A percentile compares a stretch with the other conserved stretches of the same genome.
Evolutionary conservation across 2,888 invertebrate genomes (phyloP).

Genomic region (Hyalella azteca): DNA sequence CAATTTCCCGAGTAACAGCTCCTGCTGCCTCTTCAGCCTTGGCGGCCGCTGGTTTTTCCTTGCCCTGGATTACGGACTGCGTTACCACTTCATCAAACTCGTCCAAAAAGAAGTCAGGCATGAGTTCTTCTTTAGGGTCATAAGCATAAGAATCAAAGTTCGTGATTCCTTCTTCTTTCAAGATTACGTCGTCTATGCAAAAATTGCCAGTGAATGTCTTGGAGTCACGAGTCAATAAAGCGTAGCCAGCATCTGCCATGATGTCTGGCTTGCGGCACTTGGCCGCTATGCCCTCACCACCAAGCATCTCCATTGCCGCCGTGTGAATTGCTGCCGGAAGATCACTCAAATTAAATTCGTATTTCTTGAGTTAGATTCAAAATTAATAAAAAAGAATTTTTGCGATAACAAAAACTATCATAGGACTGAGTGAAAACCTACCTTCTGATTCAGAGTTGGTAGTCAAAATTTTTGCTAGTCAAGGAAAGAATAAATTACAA

Average conservation of each 20-base stretch:
- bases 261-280: conserved; percentile 82
- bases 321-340: conserved; percentile 86
- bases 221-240: conserved; percentile 70
- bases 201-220: conserved; percentile 72
- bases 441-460: background rate
- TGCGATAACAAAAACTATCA: too few species aligned
- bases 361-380: too few species aligned
- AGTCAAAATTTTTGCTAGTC: too few species aligned
- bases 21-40: conserved; percentile 10
- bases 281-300: conserved; percentile 68
- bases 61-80: conserved; percentile 42
- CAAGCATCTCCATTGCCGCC: conserved; percentile 88
- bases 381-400: too few species aligned
- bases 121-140: conserved; percentile 76
- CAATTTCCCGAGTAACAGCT: conserved; percentile 38
- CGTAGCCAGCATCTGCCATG: conserved; percentile 88
- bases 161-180: conserved; percentile 77
- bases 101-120: conserved; percentile 90
- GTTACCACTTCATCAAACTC: conserved; percentile 60
- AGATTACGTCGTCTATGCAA: conserved; percentile 87
- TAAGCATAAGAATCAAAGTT: conserved; percentile 86
- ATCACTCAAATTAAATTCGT: too few species aligned
- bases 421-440: background rate
- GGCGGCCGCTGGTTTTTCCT: conserved; percentile 25
- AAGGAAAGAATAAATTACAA: too few species aligned